Evolutionary conservation across 2,113 vertebrate genomes (phyloP).

Genomic region (Neodontobutis hainanensis): DNA sequence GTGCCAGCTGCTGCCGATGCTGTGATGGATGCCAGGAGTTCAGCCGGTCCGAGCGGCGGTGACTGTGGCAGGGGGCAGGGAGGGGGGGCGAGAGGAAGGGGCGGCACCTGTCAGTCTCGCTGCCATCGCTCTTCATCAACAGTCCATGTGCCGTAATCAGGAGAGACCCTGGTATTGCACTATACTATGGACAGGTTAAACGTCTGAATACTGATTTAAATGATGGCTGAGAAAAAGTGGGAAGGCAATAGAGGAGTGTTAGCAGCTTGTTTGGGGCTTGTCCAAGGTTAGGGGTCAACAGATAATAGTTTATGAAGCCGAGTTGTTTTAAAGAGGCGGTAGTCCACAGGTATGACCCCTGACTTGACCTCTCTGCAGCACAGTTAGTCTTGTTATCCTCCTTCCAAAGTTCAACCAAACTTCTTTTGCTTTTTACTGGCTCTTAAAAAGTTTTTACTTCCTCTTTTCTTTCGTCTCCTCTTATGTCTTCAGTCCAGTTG

Average conservation of each 20-base stretch:
- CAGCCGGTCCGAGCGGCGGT: conserved; percentile 81
- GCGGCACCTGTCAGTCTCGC: conserved; percentile 54
- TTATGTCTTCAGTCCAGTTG: conserved; percentile 36
- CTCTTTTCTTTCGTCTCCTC: conserved; percentile 23
- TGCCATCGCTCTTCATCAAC: conserved; percentile 68
- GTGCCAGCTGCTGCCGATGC: conserved; percentile 72
- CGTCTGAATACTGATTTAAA: background rate
- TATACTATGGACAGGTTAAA: background rate
- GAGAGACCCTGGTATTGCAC: background rate
- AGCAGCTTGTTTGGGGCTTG: background rate
- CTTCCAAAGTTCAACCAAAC: conserved; percentile 38
- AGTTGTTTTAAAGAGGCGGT: background rate
- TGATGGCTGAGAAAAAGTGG: background rate
- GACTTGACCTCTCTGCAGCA: background rate
- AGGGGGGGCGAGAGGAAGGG: conserved; percentile 58
- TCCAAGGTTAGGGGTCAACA: background rate
- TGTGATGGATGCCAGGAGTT: conserved; percentile 69
- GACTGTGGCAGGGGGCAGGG: conserved; percentile 56
- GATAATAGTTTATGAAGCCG: conserved; percentile 20
- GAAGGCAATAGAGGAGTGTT: conserved; percentile 5
- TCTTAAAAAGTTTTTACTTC: conserved; percentile 16
- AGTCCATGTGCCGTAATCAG: conserved; percentile 33
- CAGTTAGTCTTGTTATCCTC: conserved; percentile 28
- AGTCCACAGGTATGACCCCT: background rate
- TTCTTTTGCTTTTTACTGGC: conserved; percentile 50